These are phyloP conservation scores for Tenodera sinensis DNA, from an alignment of 2,888 invertebrate species.

Conservation along the genomic window DNA sequence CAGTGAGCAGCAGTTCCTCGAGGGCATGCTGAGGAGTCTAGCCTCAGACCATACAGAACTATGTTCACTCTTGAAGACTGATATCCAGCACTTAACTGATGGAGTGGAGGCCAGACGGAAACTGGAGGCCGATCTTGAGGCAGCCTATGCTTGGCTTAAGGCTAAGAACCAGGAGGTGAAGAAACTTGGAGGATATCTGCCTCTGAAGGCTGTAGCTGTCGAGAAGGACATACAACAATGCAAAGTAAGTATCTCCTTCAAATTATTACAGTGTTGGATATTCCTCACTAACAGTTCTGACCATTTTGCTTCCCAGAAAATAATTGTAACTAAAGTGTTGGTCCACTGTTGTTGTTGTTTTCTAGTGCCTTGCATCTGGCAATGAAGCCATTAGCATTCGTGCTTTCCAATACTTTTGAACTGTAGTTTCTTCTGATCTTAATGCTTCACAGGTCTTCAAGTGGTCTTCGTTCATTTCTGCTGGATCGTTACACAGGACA, in stretches of 20 bases:
- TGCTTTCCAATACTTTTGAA: too few species aligned
- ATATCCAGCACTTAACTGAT: conserved; percentile 63
- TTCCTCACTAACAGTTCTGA: too few species aligned
- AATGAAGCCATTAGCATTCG: too few species aligned
- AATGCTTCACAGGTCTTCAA: too few species aligned
- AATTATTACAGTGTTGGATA: too few species aligned
- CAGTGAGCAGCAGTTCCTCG: conserved; percentile 75
- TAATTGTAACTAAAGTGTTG: too few species aligned
- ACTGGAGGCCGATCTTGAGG: conserved; percentile 74
- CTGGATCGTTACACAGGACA: too few species aligned
- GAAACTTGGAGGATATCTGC: conserved; percentile 71
- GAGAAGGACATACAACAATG: conserved; percentile 75
- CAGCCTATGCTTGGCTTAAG: conserved; percentile 77
- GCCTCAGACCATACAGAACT: conserved; percentile 73
- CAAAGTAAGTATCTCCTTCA: conserved; percentile 45
- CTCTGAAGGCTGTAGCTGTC: conserved; percentile 75
- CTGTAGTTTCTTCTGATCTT: too few species aligned
- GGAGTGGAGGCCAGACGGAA: conserved; percentile 68
- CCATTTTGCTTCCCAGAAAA: too few species aligned
- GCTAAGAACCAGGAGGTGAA: conserved; percentile 71
- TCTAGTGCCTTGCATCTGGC: too few species aligned
- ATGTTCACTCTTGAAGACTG: conserved; percentile 64
- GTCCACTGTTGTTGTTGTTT: too few species aligned
- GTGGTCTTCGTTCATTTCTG: too few species aligned
- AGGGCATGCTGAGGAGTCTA: conserved; percentile 66